A percentile compares a stretch with the other conserved stretches of the same genome.
Evolutionary conservation across 2,113 vertebrate genomes (phyloP).

Genomic region (Channa maculata): DNA sequence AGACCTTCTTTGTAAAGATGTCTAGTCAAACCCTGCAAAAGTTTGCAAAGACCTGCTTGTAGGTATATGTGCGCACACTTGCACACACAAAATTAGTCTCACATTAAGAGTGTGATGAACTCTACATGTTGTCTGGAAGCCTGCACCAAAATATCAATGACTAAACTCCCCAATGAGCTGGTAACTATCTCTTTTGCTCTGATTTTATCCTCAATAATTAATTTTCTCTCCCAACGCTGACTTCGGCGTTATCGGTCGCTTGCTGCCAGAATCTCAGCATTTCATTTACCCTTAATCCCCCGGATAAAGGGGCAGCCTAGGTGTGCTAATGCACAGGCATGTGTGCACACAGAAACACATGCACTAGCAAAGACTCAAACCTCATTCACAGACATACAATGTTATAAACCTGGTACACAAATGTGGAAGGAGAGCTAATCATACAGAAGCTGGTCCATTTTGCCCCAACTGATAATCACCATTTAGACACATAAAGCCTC

Average conservation of each 20-base stretch:
- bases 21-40: conserved; percentile 37
- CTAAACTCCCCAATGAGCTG: conserved; percentile 74
- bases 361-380: conserved; percentile 50
- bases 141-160: conserved; percentile 78
- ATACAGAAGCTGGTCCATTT: background rate
- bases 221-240: conserved; percentile 73
- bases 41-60: conserved; percentile 26
- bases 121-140: conserved; percentile 66
- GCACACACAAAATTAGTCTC: conserved; percentile 27
- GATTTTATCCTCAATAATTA: conserved; percentile 83
- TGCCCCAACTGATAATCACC: conserved; percentile 1
- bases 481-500: background rate
- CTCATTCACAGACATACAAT: conserved; percentile 41
- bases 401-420: conserved; percentile 33
- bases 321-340: conserved; percentile 72
- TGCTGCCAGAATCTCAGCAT: conserved; percentile 73
- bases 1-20: conserved; percentile 28
- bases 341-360: conserved; percentile 2
- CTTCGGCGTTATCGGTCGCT: conserved; percentile 71
- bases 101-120: conserved; percentile 62
- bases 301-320: conserved; percentile 70
- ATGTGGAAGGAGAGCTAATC: conserved; percentile 15
- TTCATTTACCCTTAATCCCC: conserved; percentile 81
- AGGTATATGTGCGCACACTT: conserved; percentile 2
- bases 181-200: conserved; percentile 73